phyloP scores from a whole-genome alignment of 2,797 vertebrate genomes.

The Sebastes itinus region DNA sequence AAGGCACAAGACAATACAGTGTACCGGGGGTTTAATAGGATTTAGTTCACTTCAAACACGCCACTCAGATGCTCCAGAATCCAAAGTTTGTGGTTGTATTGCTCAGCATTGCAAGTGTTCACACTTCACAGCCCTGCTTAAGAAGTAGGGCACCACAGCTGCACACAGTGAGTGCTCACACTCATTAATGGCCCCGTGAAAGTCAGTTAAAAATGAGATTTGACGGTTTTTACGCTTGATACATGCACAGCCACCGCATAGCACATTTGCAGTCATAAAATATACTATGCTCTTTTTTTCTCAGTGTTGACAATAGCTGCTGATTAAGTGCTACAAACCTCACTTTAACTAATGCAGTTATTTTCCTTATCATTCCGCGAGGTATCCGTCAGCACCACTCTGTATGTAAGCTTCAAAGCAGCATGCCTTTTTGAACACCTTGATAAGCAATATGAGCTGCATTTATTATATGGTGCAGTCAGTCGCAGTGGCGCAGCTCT shows the following conservation, averaged over 20 bases:
- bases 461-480: conserved; percentile 17
- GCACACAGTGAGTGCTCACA: conserved; percentile 59
- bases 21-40: conserved; percentile 76
- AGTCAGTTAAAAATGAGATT: conserved; percentile 63
- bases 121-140: conserved; percentile 72
- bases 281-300: background rate
- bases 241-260: background rate
- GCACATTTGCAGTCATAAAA: conserved; percentile 11
- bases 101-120: conserved; percentile 71
- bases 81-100: conserved; percentile 71
- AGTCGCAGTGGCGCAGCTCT: background rate
- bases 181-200: conserved; percentile 70
- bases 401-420: conserved; percentile 31
- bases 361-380: conserved; percentile 19
- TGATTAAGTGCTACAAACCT: conserved; percentile 4
- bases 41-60: conserved; percentile 78
- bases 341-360: conserved; percentile 19
- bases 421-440: conserved; percentile 35
- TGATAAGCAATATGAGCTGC: conserved; percentile 37
- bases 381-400: conserved; percentile 38
- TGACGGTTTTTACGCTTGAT: conserved; percentile 28
- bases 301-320: background rate
- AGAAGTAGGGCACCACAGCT: conserved; percentile 76
- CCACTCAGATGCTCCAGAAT: conserved; percentile 60
- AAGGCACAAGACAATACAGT: conserved; percentile 66